phyloP scores from a whole-genome alignment of 2,888 invertebrate species.

The Tuta absoluta region DNA sequence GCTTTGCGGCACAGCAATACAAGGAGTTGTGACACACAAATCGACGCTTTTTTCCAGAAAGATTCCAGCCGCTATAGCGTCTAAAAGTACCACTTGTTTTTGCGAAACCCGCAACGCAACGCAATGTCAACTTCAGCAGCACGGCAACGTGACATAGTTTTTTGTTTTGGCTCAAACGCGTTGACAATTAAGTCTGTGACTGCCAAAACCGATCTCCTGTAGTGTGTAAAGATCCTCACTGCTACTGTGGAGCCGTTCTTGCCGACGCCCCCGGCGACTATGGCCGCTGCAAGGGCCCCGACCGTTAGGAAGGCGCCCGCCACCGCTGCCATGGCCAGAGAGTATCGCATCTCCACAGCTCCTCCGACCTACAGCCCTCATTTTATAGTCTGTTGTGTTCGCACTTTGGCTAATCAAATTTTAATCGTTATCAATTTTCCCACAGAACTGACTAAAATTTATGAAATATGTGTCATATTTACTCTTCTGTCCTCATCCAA shows the following conservation, averaged over 20 bases:
- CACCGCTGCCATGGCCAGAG: conserved; percentile 88
- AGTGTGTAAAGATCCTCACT: conserved; percentile 83
- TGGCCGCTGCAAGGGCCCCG: conserved; percentile 87
- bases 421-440: background rate
- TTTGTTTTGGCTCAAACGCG: too few species aligned
- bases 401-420: background rate
- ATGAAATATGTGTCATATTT: too few species aligned
- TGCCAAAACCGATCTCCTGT: background rate
- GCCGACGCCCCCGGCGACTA: conserved; percentile 95
- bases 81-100: too few species aligned
- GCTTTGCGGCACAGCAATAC: too few species aligned
- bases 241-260: conserved; percentile 99
- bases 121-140: too few species aligned
- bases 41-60: too few species aligned
- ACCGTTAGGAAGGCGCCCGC: conserved; percentile 86
- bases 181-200: too few species aligned
- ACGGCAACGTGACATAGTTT: too few species aligned
- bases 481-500: too few species aligned
- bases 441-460: background rate
- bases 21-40: too few species aligned
- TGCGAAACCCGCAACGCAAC: too few species aligned
- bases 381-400: background rate
- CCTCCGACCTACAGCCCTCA: conserved; percentile 59
- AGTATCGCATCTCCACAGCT: conserved; percentile 87
- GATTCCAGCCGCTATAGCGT: too few species aligned